Evolutionary conservation across 2,797 vertebrate genomes (phyloP).

Genomic region (Coluber constrictor): DNA sequence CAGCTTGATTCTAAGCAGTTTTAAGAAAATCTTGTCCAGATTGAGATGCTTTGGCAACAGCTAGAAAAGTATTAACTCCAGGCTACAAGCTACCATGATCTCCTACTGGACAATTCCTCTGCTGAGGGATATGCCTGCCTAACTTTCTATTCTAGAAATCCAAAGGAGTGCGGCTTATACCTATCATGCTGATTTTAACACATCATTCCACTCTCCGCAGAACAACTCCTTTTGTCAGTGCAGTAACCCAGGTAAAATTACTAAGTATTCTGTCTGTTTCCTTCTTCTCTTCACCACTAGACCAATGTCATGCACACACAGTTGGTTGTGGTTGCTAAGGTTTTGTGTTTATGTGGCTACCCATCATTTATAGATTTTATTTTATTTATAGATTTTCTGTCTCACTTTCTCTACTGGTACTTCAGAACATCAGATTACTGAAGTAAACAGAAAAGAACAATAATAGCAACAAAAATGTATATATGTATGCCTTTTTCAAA

Average conservation of each 20-base stretch:
- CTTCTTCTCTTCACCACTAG: background rate
- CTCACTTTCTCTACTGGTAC: background rate
- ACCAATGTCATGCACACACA: background rate
- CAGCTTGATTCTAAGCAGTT: background rate
- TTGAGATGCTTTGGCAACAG: background rate
- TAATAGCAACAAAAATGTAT: background rate
- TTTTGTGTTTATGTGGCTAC: background rate
- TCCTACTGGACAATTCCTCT: background rate
- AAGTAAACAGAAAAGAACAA: background rate
- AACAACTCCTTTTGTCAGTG: background rate
- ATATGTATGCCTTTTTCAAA: background rate
- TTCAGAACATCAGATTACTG: background rate
- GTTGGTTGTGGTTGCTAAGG: background rate
- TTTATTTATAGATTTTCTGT: too few relatives aligned
- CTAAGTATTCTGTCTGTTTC: background rate
- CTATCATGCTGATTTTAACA: background rate
- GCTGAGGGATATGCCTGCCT: background rate
- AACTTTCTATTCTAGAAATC: background rate
- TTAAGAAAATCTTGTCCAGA: background rate
- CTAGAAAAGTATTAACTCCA: background rate
- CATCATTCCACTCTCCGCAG: background rate
- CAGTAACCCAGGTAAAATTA: background rate
- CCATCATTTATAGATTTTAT: background rate
- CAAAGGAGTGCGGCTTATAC: background rate
- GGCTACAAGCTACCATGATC: background rate